These are phyloP conservation scores for Nettapus auritus DNA, from an alignment of 2,113 vertebrate species.

Conservation along the genomic window DNA sequence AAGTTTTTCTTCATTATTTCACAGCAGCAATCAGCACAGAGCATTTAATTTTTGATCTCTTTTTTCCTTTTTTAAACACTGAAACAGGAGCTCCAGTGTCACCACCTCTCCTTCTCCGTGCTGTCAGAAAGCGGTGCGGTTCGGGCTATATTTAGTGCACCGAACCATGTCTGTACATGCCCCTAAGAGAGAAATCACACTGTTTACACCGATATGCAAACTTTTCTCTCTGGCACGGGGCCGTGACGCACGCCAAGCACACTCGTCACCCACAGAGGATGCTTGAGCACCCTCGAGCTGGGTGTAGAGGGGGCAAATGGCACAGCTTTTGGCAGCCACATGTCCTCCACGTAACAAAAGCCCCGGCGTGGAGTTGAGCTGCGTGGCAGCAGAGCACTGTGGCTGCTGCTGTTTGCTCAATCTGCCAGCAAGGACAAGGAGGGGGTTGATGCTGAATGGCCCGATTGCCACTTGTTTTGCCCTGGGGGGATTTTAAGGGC, in stretches of 20 bases:
- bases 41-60: not conserved
- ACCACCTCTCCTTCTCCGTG: rapidly evolving
- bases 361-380: rapidly evolving
- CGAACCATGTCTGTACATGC: not conserved
- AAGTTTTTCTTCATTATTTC: not conserved
- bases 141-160: not conserved
- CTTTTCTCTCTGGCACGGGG: not conserved
- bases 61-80: not conserved
- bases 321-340: not conserved
- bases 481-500: not conserved
- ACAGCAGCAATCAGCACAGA: rapidly evolving
- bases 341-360: not conserved
- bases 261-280: not conserved
- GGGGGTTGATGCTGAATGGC: rapidly evolving
- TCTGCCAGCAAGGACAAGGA: rapidly evolving
- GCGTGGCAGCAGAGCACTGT: rapidly evolving
- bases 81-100: not conserved
- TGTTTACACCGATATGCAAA: not conserved
- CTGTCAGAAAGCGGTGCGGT: not conserved
- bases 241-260: not conserved
- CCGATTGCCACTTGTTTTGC: rapidly evolving
- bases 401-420: rapidly evolving
- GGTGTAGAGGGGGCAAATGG: not conserved
- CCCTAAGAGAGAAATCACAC: not conserved
- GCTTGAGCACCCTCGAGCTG: not conserved